Evolutionary conservation across 2,113 vertebrate genomes (phyloP), one percentile per base, ranked within the genome.

Genomic region (Callithrix jacchus): DNA sequence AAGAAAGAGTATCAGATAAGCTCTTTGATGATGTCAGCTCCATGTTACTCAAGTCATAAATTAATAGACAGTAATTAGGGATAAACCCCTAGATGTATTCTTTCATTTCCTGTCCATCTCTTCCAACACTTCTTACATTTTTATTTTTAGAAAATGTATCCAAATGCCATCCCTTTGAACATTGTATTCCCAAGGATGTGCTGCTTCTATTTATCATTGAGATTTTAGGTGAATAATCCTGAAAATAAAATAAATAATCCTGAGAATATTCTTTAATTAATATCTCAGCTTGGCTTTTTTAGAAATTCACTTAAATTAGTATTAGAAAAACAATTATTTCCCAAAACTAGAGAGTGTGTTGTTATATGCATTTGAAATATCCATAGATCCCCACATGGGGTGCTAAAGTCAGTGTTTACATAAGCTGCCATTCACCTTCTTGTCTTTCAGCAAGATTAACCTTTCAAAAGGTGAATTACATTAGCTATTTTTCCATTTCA

Each of bases 391-490:
- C n/a, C 42, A 81, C 70, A n/a, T 47, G n/a, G 27, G 49, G 30
- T 92, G 56, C 87, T 94, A 35, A 70, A 68, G 18, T 79, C 80
- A 91, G 54, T 66, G 84, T 94, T 97, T 96, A 40, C 23, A n/a
- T 84, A 92, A 95, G 76, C 70, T 97, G 93, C 71, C 74, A 21
- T 42, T 93, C 92, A 82, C 21, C 40, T 49, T 95, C 80, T 89
- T 83, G 40, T 97, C 91, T 93, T 80, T 49, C 66, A 73, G 20
- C 40, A 93, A 93, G 87, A 87, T 81, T 87, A 97, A 96, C 92
- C 92, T 97, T 96, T 96, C 8, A 82, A 83, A 96, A 92, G 89
- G 83, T 94, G 92, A 89, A 77, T 93, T 68, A 27, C 21, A 93
- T 90, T 86, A 88, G 83, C n/a, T 88, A 2, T 80, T 94, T 94